A percentile compares a stretch with the other conserved stretches of the same genome.
Evolutionary conservation across 1,140 invertebrate genomes (phyloP).

Genomic region (Eriosoma lanigerum): DNA sequence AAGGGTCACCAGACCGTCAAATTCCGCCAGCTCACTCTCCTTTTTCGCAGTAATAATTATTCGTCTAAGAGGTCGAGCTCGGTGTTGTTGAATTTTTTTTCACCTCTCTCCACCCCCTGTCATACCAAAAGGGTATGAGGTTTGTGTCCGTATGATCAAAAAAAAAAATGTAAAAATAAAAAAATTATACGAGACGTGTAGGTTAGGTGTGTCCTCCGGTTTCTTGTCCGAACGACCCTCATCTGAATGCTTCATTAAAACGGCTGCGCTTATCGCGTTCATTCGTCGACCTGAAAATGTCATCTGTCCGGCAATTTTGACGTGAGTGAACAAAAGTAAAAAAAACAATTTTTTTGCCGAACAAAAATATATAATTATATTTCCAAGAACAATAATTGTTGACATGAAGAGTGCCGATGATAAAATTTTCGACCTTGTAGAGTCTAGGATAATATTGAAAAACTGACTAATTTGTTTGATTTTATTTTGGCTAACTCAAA

Average conservation of each 20-base stretch:
- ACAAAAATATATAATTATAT: too few species aligned
- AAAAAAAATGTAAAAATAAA: neutral
- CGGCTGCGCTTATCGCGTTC: neutral
- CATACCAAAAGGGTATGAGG: neutral
- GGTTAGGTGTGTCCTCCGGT: neutral
- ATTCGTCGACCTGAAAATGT: slow-evolving; percentile 6
- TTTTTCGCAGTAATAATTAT: slow-evolving; percentile 42
- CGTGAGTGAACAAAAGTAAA: neutral
- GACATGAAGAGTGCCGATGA: too few species aligned
- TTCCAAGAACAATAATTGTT: too few species aligned
- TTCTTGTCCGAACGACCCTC: slow-evolving; percentile 5
- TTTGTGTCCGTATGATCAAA: neutral
- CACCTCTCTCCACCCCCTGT: neutral
- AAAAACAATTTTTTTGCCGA: too few species aligned
- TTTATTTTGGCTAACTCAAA: too few species aligned
- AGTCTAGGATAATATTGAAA: too few species aligned
- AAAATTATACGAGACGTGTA: neutral
- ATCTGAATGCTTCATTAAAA: slow-evolving; percentile 20
- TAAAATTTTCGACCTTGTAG: too few species aligned
- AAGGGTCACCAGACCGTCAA: slow-evolving; percentile 49
- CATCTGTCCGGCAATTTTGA: slow-evolving; percentile 3
- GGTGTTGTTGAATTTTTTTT: slow-evolving; percentile 5
- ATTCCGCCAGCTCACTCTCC: neutral
- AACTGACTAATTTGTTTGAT: too few species aligned
- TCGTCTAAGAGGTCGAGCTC: slow-evolving; percentile 1